Evolutionary conservation across 2,888 invertebrate genomes (phyloP).

Genomic region (Ctenicera cuprea): DNA sequence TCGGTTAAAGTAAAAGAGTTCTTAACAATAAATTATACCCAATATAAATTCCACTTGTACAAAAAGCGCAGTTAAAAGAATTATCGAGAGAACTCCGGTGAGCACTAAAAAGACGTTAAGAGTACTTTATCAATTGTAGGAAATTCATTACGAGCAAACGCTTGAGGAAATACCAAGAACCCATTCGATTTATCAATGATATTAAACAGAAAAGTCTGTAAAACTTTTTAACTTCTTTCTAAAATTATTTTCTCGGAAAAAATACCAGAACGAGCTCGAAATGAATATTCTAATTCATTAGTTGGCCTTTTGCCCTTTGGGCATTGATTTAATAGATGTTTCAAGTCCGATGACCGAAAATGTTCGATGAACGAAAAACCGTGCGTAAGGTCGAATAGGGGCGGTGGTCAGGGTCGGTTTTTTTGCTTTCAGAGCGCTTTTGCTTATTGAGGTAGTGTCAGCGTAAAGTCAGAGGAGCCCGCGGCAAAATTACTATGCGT

Average conservation of each 20-base stretch:
- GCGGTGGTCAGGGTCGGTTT: conserved; percentile 22
- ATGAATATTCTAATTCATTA: conserved; percentile 21
- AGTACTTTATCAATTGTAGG: not conserved
- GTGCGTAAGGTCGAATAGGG: conserved; percentile 10
- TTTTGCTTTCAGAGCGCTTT: conserved; percentile 25
- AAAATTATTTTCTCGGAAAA: no score
- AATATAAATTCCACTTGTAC: no score
- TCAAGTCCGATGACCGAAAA: conserved; percentile 40
- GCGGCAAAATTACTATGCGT: conserved; percentile 44
- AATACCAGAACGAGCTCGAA: not conserved
- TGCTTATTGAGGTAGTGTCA: conserved; percentile 41
- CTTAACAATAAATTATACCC: no score
- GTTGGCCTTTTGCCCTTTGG: conserved; percentile 13
- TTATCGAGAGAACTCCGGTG: no score
- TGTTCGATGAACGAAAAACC: conserved; percentile 34
- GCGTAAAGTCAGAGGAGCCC: conserved; percentile 34
- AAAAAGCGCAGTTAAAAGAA: no score
- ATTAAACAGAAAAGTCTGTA: not conserved
- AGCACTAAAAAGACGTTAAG: no score
- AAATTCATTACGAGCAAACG: conserved; percentile 4
- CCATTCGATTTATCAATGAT: not conserved
- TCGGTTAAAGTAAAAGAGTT: no score
- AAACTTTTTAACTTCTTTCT: not conserved
- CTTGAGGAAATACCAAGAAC: not conserved
- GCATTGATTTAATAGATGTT: conserved; percentile 33